These are phyloP conservation scores for Cynopterus brachyotis DNA, from an alignment of 2,113 vertebrate genomes.

Conservation along the genomic window DNA sequence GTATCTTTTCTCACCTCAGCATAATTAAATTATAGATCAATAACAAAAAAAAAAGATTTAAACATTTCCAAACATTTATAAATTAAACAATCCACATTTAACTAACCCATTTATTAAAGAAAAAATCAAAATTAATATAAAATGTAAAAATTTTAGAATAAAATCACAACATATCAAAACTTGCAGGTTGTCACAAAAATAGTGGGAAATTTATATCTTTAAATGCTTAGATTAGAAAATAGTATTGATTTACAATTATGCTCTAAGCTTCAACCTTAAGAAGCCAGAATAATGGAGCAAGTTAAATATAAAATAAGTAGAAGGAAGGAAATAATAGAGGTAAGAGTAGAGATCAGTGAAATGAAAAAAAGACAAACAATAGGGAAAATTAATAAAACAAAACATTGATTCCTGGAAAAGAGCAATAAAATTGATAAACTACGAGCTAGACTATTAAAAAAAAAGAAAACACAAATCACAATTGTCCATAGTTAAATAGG, in stretches of 20 bases:
- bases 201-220: neutral
- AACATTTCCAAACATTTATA: neutral
- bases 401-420: neutral
- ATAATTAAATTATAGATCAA: neutral
- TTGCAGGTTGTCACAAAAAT: neutral
- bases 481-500: neutral
- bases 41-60: neutral
- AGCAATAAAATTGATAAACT: neutral
- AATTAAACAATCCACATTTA: neutral
- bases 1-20: neutral
- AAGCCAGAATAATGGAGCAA: neutral
- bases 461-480: neutral
- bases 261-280: neutral
- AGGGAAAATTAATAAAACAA: conserved; percentile 23
- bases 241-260: neutral
- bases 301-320: neutral
- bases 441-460: neutral
- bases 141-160: neutral
- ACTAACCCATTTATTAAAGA: neutral
- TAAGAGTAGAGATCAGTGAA: neutral
- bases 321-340: neutral
- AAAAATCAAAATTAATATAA: neutral
- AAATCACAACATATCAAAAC: neutral
- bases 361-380: neutral
- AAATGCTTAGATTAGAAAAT: conserved; percentile 1